phyloP scores from a whole-genome alignment of 2,113 vertebrate genomes.

The Aldabrachelys gigantea region DNA sequence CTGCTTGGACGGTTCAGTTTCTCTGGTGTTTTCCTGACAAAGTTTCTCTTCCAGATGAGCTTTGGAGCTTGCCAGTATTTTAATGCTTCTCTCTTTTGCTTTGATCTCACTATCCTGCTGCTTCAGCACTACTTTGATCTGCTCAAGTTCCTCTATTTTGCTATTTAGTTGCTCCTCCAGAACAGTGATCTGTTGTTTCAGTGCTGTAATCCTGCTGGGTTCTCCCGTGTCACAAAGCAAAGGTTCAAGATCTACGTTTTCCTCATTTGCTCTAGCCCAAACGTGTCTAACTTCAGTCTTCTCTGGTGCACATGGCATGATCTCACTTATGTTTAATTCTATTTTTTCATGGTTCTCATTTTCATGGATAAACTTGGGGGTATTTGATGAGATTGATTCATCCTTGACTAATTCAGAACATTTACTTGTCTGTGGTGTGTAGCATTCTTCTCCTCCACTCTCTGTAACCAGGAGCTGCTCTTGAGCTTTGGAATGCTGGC shows the following conservation, averaged over 20 bases:
- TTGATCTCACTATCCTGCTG: constrained; percentile 85
- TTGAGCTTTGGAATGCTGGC: constrained; percentile 14
- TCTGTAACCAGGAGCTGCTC: constrained; percentile 55
- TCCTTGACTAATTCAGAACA: accelerated
- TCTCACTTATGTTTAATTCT: constrained; percentile 54
- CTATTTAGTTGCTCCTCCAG: constrained; percentile 85
- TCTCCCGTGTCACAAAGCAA: background rate
- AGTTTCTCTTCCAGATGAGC: constrained; percentile 73
- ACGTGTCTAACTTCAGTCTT: constrained; percentile 37
- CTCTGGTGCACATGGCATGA: background rate
- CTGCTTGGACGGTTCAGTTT: background rate
- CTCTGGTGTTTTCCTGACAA: background rate
- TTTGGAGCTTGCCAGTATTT: constrained; percentile 80
- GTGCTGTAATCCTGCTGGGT: constrained; percentile 40
- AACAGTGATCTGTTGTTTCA: constrained; percentile 83
- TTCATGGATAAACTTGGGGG: constrained; percentile 32
- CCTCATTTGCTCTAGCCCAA: background rate
- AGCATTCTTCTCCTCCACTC: background rate
- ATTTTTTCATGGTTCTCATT: background rate
- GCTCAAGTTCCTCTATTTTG: constrained; percentile 84
- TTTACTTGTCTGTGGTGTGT: background rate
- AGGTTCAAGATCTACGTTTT: background rate
- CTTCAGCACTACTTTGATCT: constrained; percentile 79
- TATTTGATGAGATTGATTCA: accelerated
- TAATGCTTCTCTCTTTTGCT: constrained; percentile 85